Percentiles rank a stretch among this genome's conserved stretches.
Conservation (phyloP, 2,888 invertebrate genomes). For the Petrolisthes manimaculis region DNA sequence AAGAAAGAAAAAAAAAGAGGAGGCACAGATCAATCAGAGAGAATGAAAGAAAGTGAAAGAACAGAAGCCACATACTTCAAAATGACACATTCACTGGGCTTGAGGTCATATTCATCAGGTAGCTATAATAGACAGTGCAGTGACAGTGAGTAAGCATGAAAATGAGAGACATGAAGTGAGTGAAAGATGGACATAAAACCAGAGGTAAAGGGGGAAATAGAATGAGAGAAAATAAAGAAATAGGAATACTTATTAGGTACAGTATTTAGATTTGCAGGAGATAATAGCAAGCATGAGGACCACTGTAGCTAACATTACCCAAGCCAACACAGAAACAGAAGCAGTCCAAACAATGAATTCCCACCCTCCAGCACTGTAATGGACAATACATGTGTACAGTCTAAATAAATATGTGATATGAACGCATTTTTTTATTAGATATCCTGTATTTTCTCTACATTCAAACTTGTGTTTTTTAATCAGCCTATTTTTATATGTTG, state of each 20-base stretch:
- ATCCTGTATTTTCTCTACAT: too few relatives aligned
- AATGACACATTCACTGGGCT: constrained; percentile 62
- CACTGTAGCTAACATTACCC: too few relatives aligned
- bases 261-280: too few relatives aligned
- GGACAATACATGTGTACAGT: too few relatives aligned
- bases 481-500: too few relatives aligned
- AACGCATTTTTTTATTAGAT: too few relatives aligned
- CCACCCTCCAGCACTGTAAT: too few relatives aligned
- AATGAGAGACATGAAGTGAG: not conserved
- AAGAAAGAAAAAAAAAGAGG: constrained; percentile 45
- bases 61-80: constrained; percentile 52
- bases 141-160: not conserved
- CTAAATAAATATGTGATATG: too few relatives aligned
- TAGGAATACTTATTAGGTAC: not conserved
- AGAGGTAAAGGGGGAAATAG: not conserved
- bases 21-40: constrained; percentile 8
- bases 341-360: too few relatives aligned
- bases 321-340: too few relatives aligned
- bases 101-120: constrained; percentile 62
- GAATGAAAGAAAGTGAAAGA: constrained; percentile 25
- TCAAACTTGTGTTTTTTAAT: too few relatives aligned
- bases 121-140: not conserved
- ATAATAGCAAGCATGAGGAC: too few relatives aligned
- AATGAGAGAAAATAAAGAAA: not conserved
- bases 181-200: not conserved